These are phyloP conservation scores for Cheilosia scutellata DNA, from an alignment of 2,888 invertebrate species.

Conservation along the genomic window DNA sequence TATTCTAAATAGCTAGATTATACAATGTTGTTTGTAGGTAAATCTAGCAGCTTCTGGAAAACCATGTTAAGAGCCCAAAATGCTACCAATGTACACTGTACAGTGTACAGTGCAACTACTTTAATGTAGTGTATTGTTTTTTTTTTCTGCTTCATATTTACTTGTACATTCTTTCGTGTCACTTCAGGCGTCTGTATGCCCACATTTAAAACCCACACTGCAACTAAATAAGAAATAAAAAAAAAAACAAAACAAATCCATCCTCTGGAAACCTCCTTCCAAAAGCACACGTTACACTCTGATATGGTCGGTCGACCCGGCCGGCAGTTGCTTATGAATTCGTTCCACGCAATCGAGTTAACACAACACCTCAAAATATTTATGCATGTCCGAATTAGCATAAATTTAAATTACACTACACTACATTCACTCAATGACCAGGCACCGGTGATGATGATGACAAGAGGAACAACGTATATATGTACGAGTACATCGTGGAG, in stretches of 20 bases:
- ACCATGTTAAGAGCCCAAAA: too few species aligned
- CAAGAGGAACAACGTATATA: slow-evolving; percentile 26
- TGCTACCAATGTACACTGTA: too few species aligned
- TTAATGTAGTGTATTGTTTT: too few species aligned
- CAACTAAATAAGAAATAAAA: background rate
- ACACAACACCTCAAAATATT: slow-evolving; percentile 76
- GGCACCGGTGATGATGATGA: slow-evolving; percentile 49
- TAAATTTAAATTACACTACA: slow-evolving; percentile 75
- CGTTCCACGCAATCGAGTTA: slow-evolving; percentile 75
- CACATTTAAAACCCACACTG: slow-evolving; percentile 64
- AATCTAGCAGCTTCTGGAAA: too few species aligned
- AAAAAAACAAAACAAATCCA: background rate
- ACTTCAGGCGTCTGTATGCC: slow-evolving; percentile 13
- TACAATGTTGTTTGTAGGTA: too few species aligned
- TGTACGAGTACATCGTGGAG: too few species aligned
- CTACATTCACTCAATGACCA: slow-evolving; percentile 68
- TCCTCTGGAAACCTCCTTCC: slow-evolving; percentile 55
- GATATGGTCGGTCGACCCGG: slow-evolving; percentile 2
- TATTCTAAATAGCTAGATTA: too few species aligned
- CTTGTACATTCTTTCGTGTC: slow-evolving; percentile 3
- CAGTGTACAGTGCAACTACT: too few species aligned
- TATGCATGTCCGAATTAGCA: slow-evolving; percentile 75
- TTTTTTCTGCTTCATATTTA: too few species aligned
- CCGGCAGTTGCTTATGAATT: slow-evolving; percentile 66
- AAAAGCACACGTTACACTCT: slow-evolving; percentile 15